Evolutionary conservation across 1,140 invertebrate species (phyloP).

Genomic region (Lepidotrigona ventralis): DNA sequence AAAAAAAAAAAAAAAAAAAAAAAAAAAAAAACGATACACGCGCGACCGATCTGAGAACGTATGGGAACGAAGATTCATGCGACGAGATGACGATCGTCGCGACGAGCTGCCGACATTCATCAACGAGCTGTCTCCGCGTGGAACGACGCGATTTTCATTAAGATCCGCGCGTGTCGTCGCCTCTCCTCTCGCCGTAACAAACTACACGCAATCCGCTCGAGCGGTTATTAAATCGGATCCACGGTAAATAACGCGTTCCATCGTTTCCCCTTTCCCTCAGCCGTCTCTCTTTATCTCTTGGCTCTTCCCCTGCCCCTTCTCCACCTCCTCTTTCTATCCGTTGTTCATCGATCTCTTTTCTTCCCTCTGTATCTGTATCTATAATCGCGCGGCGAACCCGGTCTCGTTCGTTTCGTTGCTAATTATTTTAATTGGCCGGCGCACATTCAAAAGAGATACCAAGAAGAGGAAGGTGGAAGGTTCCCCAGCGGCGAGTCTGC

Average conservation of each 20-base stretch:
- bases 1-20: neutral
- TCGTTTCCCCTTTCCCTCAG: constrained; percentile 24
- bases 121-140: neutral
- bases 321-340: neutral
- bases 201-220: constrained; percentile 20
- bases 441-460: constrained; percentile 67
- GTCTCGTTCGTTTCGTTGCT: constrained; percentile 67
- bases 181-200: constrained; percentile 17
- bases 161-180: neutral
- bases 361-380: constrained; percentile 58
- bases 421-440: constrained; percentile 71
- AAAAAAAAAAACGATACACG: neutral
- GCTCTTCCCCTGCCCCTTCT: neutral
- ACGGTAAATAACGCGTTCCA: constrained; percentile 52
- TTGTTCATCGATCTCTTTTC: constrained; percentile 45
- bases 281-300: neutral
- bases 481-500: constrained; percentile 48
- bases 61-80: neutral
- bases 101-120: constrained; percentile 11
- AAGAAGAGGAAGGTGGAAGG: constrained; percentile 55
- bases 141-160: constrained; percentile 36
- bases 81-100: neutral
- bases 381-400: constrained; percentile 58
- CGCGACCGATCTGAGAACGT: neutral
- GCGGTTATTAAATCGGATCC: constrained; percentile 60